Evolutionary conservation across 2,888 invertebrate species (phyloP), one percentile per base, ranked within the genome.

Genomic region (Coleophora deauratella): DNA sequence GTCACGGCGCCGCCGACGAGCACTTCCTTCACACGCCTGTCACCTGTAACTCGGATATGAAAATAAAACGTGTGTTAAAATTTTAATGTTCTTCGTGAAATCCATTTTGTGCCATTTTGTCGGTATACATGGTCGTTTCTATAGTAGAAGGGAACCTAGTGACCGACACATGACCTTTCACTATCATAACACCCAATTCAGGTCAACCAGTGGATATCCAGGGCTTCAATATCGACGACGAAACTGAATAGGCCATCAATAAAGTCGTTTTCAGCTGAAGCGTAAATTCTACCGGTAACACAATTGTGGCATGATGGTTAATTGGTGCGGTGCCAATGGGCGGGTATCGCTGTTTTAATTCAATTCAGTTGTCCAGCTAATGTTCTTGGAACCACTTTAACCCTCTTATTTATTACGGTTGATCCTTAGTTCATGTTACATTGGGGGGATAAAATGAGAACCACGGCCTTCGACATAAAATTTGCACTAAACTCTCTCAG

Each of bases 281-380:
- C 70, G 65, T 76, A 71, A 77, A 75, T 76, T 71, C 62, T 67
- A 59, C 53, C 54, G 54, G 61, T 66, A 70, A 69, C 63, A 67
- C 66, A 62, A 69, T 69, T 69, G 62, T 57, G 54, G 55, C 52
- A 56, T 66, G 61, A 63, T 66, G 57, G 66, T 59, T 75, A 74
- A 76, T 78, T 81, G 80, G 80, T 80, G 59, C 63, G 59, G 68
- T 68, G 81, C 78, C 31, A 31, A 11, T 31, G 31, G 52, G 54
- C 55, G 59, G 67, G 66, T 72, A 72, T 66, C 71, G 64, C 68
- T 73, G 71, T 71, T 72, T 73, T 72, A 77, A 78, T 72, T 69
- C 66, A 66, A 75, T 77, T 70, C 21, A 6, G 6, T 21, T 21
- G 21, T 21, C 2, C 31, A 10, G 31, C 4, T 31, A 31, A 31